phyloP scores from a whole-genome alignment of 2,797 vertebrate species.

The Triplophysa bombifrons region DNA sequence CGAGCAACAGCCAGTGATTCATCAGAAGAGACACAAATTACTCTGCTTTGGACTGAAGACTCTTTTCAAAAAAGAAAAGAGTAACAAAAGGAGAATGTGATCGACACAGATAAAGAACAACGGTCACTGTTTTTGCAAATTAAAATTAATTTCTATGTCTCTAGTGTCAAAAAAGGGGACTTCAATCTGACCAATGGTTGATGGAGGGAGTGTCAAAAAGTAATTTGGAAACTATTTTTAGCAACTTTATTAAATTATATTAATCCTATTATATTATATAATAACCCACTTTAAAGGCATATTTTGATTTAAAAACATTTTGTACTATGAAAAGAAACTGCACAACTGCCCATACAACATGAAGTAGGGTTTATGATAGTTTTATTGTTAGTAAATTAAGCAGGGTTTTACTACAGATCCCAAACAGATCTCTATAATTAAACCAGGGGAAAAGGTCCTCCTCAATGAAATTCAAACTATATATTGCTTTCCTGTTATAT shows the following conservation, averaged over 20 bases:
- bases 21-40: slow-evolving; percentile 31
- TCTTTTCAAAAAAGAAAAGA: neutral
- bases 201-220: neutral
- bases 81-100: neutral
- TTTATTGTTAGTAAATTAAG: too few species aligned
- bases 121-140: neutral
- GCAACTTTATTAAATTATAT: too few species aligned
- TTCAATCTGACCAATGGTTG: neutral
- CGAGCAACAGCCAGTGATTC: slow-evolving; percentile 13
- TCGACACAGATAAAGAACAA: neutral
- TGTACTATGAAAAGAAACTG: too few species aligned
- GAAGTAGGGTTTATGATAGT: too few species aligned
- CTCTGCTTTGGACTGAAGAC: neutral
- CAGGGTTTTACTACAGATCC: too few species aligned
- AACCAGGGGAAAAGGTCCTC: neutral
- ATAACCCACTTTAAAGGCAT: too few species aligned
- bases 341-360: too few species aligned
- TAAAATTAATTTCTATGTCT: neutral
- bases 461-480: neutral
- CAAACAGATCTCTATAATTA: too few species aligned
- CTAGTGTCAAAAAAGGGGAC: neutral
- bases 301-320: too few species aligned
- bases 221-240: neutral
- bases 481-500: too few species aligned
- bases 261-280: too few species aligned